Percentiles rank a stretch among this genome's conserved stretches.
phyloP scores from a whole-genome alignment of 2,797 vertebrate species.

The Typhlichthys subterraneus region DNA sequence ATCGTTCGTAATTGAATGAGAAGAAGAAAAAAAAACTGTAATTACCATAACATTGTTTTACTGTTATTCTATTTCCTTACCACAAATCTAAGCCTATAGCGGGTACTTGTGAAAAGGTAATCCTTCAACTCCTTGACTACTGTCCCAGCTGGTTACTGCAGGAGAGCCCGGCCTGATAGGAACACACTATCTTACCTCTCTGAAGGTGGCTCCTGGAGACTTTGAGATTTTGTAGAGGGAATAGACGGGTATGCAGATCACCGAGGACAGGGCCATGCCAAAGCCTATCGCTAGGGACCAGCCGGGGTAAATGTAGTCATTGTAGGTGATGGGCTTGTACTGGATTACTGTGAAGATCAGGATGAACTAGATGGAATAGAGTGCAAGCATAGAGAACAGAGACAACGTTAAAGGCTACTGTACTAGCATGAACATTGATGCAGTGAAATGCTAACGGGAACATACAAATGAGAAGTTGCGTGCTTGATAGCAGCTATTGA shows the following conservation, averaged over 20 bases:
- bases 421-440: too few species aligned
- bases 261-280: conserved; percentile 93
- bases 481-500: too few species aligned
- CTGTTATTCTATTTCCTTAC: too few species aligned
- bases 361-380: conserved; percentile 84
- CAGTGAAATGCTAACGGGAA: too few species aligned
- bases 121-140: background rate
- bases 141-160: background rate
- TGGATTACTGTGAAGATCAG: conserved; percentile 98
- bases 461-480: too few species aligned
- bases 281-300: conserved; percentile 95
- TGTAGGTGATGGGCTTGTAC: conserved; percentile 96
- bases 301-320: conserved; percentile 88
- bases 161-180: background rate
- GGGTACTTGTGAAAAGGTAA: too few species aligned
- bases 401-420: background rate
- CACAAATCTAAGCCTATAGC: too few species aligned
- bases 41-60: too few species aligned
- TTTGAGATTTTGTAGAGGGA: conserved; percentile 88
- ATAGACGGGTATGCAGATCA: conserved; percentile 95
- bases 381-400: conserved; percentile 10
- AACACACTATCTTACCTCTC: conserved; percentile 81
- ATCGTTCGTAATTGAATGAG: too few species aligned
- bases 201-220: conserved; percentile 89
- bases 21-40: too few species aligned